phyloP scores from a whole-genome alignment of 2,888 invertebrate genomes.

The Agrypnus murinus region DNA sequence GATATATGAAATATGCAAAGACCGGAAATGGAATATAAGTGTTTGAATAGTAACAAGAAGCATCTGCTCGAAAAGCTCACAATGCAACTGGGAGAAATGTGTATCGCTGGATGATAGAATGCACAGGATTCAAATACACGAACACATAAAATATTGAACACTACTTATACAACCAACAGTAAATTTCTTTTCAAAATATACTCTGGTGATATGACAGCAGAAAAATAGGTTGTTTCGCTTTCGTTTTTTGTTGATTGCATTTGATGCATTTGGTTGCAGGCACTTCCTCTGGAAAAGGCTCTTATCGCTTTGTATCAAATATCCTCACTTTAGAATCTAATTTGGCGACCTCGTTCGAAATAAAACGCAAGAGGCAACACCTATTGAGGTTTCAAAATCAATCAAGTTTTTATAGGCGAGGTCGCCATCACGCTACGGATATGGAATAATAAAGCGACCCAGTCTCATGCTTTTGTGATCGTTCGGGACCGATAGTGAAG shows the following conservation, averaged over 20 bases:
- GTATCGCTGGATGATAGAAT: slow-evolving; percentile 9
- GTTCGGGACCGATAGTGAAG: slow-evolving; percentile 31
- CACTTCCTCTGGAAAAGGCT: slow-evolving; percentile 1
- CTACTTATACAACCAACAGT: background rate
- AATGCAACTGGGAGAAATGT: slow-evolving; percentile 24
- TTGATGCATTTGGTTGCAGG: slow-evolving; percentile 12
- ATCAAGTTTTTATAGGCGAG: slow-evolving; percentile 46
- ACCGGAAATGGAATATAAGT: slow-evolving; percentile 28
- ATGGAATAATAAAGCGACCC: slow-evolving; percentile 43
- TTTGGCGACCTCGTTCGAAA: slow-evolving; percentile 32
- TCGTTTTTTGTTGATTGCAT: background rate
- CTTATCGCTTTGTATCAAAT: slow-evolving; percentile 22
- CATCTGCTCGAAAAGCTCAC: slow-evolving; percentile 18
- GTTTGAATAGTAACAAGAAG: slow-evolving; percentile 31
- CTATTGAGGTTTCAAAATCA: slow-evolving; percentile 47
- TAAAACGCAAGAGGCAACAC: slow-evolving; percentile 41
- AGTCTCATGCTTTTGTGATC: slow-evolving; percentile 34
- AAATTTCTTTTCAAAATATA: background rate
- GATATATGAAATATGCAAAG: slow-evolving; percentile 37
- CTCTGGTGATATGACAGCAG: background rate
- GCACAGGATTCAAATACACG: slow-evolving; percentile 7
- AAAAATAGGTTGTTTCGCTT: too few relatives aligned
- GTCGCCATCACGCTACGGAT: slow-evolving; percentile 44
- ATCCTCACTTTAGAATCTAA: slow-evolving; percentile 34
- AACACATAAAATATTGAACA: slow-evolving; percentile 4